Evolutionary conservation across 2,888 invertebrate species (phyloP).

Genomic region (Leucoptera coffeella): DNA sequence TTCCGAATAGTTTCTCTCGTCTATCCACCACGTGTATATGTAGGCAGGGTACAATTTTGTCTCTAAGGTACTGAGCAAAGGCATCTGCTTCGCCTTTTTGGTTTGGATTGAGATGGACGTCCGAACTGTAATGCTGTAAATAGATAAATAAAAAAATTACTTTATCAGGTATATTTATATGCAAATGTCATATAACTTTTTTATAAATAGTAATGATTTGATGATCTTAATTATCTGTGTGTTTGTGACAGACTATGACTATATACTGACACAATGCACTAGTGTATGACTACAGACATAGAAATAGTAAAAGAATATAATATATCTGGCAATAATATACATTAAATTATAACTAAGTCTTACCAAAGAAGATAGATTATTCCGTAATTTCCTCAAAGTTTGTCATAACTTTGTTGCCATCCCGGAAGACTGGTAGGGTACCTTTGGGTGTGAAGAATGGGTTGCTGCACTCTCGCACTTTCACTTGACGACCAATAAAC

Average conservation of each 20-base stretch:
- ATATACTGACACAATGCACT: too few relatives aligned
- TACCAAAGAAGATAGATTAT: conserved; percentile 63
- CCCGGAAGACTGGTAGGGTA: conserved; percentile 62
- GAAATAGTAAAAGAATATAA: too few relatives aligned
- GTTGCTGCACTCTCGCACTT: conserved; percentile 60
- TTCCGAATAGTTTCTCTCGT: conserved; percentile 74
- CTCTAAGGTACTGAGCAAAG: conserved; percentile 69
- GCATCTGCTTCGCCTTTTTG: conserved; percentile 73
- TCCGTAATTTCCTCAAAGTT: conserved; percentile 64
- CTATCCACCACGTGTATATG: conserved; percentile 79
- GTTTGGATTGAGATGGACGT: conserved; percentile 58
- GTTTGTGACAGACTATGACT: too few relatives aligned
- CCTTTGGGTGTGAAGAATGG: conserved; percentile 72
- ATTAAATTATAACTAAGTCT: too few relatives aligned
- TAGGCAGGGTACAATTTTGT: conserved; percentile 79
- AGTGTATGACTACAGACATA: too few relatives aligned
- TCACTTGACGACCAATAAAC: conserved; percentile 71
- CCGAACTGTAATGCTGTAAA: conserved; percentile 55
- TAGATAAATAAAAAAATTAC: too few relatives aligned
- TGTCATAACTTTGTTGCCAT: conserved; percentile 50
- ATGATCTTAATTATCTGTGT: too few relatives aligned
- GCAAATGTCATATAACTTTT: too few relatives aligned
- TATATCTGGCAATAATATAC: too few relatives aligned
- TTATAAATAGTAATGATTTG: too few relatives aligned
- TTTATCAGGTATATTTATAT: too few relatives aligned